Evolutionary conservation across 2,888 invertebrate species (phyloP).

Genomic region (Caenorhabditis sulstoni): DNA sequence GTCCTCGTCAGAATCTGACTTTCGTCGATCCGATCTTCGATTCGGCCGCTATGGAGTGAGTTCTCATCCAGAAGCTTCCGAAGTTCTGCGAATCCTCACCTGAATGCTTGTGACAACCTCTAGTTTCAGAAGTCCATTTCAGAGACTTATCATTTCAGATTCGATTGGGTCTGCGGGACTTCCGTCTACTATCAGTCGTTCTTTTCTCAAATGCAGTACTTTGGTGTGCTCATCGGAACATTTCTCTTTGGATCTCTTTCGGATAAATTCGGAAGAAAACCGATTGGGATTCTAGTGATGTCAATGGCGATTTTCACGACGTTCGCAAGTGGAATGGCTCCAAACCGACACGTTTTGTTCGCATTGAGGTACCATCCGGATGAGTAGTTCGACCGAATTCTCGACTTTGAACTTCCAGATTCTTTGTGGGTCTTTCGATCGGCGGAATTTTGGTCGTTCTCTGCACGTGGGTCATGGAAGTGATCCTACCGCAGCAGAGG

Average conservation of each 20-base stretch:
- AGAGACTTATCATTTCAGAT: no score
- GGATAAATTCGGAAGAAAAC: conserved; percentile 62
- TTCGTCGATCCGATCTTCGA: conserved; percentile 54
- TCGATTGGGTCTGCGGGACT: conserved; percentile 73
- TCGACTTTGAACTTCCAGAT: conserved; percentile 44
- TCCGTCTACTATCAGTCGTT: conserved; percentile 61
- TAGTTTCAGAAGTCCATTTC: no score
- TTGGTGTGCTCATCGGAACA: conserved; percentile 66
- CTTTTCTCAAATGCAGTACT: conserved; percentile 72
- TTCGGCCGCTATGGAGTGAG: conserved; percentile 71
- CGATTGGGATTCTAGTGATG: conserved; percentile 62
- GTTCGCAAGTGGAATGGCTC: conserved; percentile 38
- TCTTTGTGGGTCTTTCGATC: conserved; percentile 69
- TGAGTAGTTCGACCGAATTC: neutral
- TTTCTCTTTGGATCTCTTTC: conserved; percentile 69
- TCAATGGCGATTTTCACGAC: conserved; percentile 55
- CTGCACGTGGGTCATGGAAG: conserved; percentile 77
- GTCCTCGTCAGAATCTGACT: conserved; percentile 12
- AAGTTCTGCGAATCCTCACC: no score
- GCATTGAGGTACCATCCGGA: conserved; percentile 19
- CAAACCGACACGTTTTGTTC: conserved; percentile 14
- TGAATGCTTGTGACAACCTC: no score
- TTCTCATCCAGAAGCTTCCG: no score
- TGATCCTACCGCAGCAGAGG: conserved; percentile 75
- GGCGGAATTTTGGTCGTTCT: conserved; percentile 75